A percentile compares a stretch with the other conserved stretches of the same genome.
Conservation (phyloP, 2,888 invertebrate species). For the Eupithecia centaureata region DNA sequence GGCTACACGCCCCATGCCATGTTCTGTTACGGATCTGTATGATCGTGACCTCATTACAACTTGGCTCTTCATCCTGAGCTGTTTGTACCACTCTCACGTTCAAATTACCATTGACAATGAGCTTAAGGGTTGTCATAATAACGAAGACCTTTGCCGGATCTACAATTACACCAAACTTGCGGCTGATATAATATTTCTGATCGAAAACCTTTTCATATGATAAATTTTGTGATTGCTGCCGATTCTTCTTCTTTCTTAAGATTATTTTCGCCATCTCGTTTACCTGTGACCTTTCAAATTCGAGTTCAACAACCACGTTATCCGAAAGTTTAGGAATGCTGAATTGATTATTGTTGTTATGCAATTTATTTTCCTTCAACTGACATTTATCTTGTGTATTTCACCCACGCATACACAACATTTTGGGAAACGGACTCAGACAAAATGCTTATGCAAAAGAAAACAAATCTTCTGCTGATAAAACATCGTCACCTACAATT, state of each 20-base stretch:
- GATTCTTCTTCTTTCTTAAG: not conserved
- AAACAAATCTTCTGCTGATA: not conserved
- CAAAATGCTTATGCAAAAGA: not conserved
- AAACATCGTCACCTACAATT: not conserved
- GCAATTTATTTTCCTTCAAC: constrained; percentile 16
- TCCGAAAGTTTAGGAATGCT: constrained; percentile 14
- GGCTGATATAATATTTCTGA: not conserved
- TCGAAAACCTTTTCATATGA: not conserved
- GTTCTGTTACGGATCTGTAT: constrained; percentile 35
- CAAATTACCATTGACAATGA: not conserved
- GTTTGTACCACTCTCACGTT: constrained; percentile 19
- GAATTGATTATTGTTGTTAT: constrained; percentile 11
- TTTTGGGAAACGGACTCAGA: not conserved
- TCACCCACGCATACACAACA: constrained; percentile 17
- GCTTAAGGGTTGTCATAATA: constrained; percentile 7
- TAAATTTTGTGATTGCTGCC: not conserved
- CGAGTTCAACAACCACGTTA: not conserved
- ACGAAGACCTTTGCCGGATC: not conserved
- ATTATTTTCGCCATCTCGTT: not conserved
- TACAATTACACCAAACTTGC: not conserved
- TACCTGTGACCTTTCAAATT: not conserved
- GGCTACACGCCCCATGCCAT: constrained; percentile 26
- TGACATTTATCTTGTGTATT: constrained; percentile 21
- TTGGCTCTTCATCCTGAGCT: constrained; percentile 22
- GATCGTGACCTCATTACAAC: constrained; percentile 38